A percentile compares a stretch with the other conserved stretches of the same genome.
phyloP scores from a whole-genome alignment of 2,888 invertebrate species.

The Mimachlamys varia region DNA sequence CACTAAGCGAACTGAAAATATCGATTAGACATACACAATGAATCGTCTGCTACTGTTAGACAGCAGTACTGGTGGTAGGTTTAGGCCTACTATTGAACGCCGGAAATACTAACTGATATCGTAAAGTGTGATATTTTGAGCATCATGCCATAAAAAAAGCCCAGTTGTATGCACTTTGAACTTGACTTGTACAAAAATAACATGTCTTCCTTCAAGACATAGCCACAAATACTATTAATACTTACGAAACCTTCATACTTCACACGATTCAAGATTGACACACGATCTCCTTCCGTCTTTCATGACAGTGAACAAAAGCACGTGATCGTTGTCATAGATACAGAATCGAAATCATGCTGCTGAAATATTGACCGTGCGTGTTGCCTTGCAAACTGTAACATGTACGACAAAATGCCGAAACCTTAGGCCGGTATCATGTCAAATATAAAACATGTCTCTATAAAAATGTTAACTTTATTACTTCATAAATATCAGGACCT shows the following conservation, averaged over 20 bases:
- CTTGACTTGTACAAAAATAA: background rate
- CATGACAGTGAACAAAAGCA: slow-evolving; percentile 10
- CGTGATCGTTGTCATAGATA: slow-evolving; percentile 31
- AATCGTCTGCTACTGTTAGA: slow-evolving; percentile 36
- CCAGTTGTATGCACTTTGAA: background rate
- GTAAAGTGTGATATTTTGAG: background rate
- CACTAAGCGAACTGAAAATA: slow-evolving; percentile 7
- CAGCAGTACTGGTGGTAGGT: too few relatives aligned
- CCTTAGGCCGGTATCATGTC: too few relatives aligned
- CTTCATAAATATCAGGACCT: too few relatives aligned
- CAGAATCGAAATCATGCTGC: slow-evolving; percentile 28
- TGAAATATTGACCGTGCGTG: background rate
- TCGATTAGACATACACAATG: background rate
- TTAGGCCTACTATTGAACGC: too few relatives aligned
- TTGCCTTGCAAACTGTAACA: too few relatives aligned
- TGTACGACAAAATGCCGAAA: too few relatives aligned
- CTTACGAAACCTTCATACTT: background rate
- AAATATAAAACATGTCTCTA: too few relatives aligned
- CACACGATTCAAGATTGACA: background rate
- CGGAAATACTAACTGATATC: background rate
- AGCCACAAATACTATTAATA: background rate
- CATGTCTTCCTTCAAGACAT: background rate
- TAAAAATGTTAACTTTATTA: too few relatives aligned
- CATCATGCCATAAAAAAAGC: too few relatives aligned
- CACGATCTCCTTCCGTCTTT: background rate